phyloP scores from a whole-genome alignment of 2,113 vertebrate genomes.

The Brachypodius melanocephalos region DNA sequence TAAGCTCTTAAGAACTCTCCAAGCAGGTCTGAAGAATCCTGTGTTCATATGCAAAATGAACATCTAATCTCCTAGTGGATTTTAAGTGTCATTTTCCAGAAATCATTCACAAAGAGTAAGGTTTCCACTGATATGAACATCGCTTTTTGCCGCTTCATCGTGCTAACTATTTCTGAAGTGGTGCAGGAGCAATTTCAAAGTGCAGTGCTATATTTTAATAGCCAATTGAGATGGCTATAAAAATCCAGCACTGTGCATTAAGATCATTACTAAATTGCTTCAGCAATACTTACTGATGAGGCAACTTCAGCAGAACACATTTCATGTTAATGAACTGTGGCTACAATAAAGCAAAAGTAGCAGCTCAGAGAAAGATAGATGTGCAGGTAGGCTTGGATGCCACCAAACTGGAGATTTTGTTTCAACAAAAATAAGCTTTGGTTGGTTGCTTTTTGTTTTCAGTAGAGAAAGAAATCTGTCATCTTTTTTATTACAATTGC shows the following conservation, averaged over 20 bases:
- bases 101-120: neutral
- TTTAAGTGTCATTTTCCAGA: neutral
- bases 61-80: neutral
- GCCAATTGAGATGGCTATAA: conserved; percentile 48
- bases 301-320: conserved; percentile 2
- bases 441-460: neutral
- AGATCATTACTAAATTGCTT: conserved; percentile 60
- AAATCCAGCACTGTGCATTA: conserved; percentile 22
- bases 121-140: neutral
- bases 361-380: neutral
- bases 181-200: conserved; percentile 32
- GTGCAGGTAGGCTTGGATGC: neutral
- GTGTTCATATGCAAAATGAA: neutral
- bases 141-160: neutral
- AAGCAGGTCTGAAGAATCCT: neutral
- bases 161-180: conserved; percentile 18
- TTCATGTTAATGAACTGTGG: conserved; percentile 42
- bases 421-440: neutral
- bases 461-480: neutral
- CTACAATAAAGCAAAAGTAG: neutral
- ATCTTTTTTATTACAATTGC: neutral
- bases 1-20: neutral
- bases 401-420: neutral
- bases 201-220: conserved; percentile 51
- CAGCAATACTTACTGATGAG: conserved; percentile 58